These are phyloP conservation scores for Etheostoma cragini DNA, from an alignment of 2,113 vertebrate genomes.

Conservation along the genomic window DNA sequence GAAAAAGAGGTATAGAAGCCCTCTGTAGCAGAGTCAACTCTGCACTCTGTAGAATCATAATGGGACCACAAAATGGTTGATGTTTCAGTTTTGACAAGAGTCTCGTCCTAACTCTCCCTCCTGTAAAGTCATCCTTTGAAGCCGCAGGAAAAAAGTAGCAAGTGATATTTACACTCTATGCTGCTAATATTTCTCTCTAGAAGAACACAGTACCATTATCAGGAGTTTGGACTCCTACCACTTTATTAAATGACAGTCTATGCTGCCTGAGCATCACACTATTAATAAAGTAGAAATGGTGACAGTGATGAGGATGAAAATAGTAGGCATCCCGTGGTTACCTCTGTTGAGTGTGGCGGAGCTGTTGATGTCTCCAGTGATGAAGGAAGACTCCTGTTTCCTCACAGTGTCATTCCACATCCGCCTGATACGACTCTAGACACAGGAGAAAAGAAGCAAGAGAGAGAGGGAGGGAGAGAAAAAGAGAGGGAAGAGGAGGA, in stretches of 20 bases:
- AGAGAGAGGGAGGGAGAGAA: background rate
- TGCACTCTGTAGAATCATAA: conserved; percentile 21
- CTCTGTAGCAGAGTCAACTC: conserved; percentile 1
- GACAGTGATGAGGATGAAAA: conserved; percentile 67
- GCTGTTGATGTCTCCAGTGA: conserved; percentile 99
- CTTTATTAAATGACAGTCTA: conserved; percentile 67
- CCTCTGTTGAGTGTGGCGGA: conserved; percentile 99
- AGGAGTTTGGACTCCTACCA: conserved; percentile 52
- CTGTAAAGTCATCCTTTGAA: conserved; percentile 46
- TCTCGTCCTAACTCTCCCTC: conserved; percentile 5
- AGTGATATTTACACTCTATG: conserved; percentile 33
- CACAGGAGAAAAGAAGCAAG: conserved; percentile 17
- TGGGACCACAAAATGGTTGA: conserved; percentile 32
- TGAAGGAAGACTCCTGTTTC: conserved; percentile 99
- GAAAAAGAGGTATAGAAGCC: conserved; percentile 5
- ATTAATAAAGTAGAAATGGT: conserved; percentile 70
- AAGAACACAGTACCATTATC: conserved; percentile 38
- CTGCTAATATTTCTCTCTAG: conserved; percentile 37
- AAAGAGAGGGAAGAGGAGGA: conserved; percentile 1
- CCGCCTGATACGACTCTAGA: conserved; percentile 96
- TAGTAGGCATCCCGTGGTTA: conserved; percentile 85
- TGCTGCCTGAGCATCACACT: conserved; percentile 51
- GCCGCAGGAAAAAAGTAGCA: background rate
- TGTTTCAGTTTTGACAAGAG: conserved; percentile 40
- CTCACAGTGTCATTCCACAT: conserved; percentile 99